Evolutionary conservation across 2,113 vertebrate genomes (phyloP).

Genomic region (Myotis brandtii): DNA sequence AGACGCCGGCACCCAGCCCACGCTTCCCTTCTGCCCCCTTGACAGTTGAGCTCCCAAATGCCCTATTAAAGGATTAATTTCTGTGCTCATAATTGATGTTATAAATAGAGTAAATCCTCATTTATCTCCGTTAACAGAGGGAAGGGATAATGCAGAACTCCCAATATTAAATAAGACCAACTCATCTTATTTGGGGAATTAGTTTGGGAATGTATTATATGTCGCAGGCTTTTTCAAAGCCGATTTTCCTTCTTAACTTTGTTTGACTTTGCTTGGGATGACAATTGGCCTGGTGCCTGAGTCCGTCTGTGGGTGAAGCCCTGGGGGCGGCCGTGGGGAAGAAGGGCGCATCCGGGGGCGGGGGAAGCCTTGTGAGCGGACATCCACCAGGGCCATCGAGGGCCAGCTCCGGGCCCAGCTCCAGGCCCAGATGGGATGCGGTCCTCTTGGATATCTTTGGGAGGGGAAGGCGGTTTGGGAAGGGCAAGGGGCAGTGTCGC

Average conservation of each 20-base stretch:
- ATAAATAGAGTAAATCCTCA: constrained; percentile 74
- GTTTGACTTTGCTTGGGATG: constrained; percentile 25
- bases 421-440: neutral
- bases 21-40: constrained; percentile 7
- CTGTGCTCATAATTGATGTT: constrained; percentile 62
- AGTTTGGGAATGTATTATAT: neutral
- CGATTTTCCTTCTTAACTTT: constrained; percentile 39
- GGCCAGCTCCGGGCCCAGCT: neutral
- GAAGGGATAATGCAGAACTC: constrained; percentile 60
- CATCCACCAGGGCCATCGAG: rapidly evolving
- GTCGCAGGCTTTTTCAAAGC: constrained; percentile 4
- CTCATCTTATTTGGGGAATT: constrained; percentile 5
- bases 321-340: rapidly evolving
- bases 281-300: neutral
- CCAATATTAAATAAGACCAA: constrained; percentile 64
- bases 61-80: constrained; percentile 65
- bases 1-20: neutral
- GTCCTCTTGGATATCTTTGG: neutral
- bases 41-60: constrained; percentile 48
- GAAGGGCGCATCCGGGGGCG: neutral
- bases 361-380: neutral
- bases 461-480: neutral
- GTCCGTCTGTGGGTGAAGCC: neutral
- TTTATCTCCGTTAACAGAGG: constrained; percentile 65
- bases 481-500: neutral